Conservation (phyloP, 2,113 vertebrate genomes). For the Cisticola juncidis region DNA sequence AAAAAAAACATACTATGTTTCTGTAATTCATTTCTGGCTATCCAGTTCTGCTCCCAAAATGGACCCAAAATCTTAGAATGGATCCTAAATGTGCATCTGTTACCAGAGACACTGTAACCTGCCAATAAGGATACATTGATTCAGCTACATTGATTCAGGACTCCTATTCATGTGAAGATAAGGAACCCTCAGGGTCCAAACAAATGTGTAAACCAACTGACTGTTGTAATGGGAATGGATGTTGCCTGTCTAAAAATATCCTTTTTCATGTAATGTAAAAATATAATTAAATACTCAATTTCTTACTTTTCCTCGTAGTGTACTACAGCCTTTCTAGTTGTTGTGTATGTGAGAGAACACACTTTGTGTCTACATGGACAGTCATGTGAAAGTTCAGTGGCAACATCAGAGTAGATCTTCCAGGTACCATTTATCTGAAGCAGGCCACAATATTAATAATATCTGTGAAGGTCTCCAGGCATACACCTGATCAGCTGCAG, state of each 20-base stretch:
- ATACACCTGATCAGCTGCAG: fast-evolving
- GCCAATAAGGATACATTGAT: neutral
- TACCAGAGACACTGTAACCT: neutral
- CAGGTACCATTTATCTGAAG: neutral
- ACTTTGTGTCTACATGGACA: neutral
- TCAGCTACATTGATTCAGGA: neutral
- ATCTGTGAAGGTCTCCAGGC: neutral
- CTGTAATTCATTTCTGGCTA: neutral
- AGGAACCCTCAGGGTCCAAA: neutral
- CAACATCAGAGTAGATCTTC: neutral
- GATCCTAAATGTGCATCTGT: neutral
- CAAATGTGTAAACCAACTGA: neutral
- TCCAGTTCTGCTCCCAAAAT: neutral
- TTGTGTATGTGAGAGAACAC: neutral
- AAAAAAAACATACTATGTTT: neutral
- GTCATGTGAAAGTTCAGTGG: neutral
- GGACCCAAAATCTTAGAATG: neutral
- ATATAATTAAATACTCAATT: neutral
- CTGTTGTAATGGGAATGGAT: neutral
- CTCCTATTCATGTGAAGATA: neutral
- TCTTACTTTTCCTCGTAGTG: neutral
- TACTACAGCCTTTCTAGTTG: neutral
- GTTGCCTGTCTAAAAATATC: neutral
- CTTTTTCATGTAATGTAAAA: neutral
- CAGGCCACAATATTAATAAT: neutral